Base-by-base conservation (phyloP, 2,113 vertebrate species). In the Pseudorasbora parva region DNA sequence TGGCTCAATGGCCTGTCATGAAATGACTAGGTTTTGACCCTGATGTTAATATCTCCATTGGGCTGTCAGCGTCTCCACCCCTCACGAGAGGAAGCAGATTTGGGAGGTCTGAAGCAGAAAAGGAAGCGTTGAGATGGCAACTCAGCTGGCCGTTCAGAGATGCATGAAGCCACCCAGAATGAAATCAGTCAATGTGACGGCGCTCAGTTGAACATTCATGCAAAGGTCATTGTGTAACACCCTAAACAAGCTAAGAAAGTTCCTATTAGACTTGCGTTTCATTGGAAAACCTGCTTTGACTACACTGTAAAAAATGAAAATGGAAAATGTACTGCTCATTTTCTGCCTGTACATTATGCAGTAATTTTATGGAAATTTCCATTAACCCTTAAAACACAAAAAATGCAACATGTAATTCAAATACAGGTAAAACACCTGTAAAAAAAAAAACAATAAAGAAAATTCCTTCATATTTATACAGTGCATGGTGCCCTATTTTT, bases 1-100 rank as follows among this genome's bases (percentile, higher is more conserved):
- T 88, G 71, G 56, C 78, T 84, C 64, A 33, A 57, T 78, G 21
- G 15, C n/a, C 30, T 59, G 75, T 71, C 68, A 23, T 75, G 81
- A 56, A 47, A 5, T 33, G 69, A 64, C 75, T 27, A 8, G 41
- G 43, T 9, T 45, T 86, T 8, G 47, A 45, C 45, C 1, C 17
- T 6, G 27, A 47, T 41, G 73, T 45, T 33, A 78, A 43, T 47
- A 17, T 64, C 54, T 43, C 23, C 82, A 76, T 27, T 19, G 17
- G 37, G 71, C n/a, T 27, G 41, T 54, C 25, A 47, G 14, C 30
- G 74, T 49, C 56, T 71, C 41, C n/a, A 3, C 3, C 45, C 45
- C 21, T 68, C 49, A 2, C 14, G 25, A 60, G 25, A 73, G 45
- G 54, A 23, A 43, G 23, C 21, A 19, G 64, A 37, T 21, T 10